These are phyloP conservation scores for Dynastes grantii DNA, from an alignment of 2,888 invertebrate genomes.

Conservation along the genomic window DNA sequence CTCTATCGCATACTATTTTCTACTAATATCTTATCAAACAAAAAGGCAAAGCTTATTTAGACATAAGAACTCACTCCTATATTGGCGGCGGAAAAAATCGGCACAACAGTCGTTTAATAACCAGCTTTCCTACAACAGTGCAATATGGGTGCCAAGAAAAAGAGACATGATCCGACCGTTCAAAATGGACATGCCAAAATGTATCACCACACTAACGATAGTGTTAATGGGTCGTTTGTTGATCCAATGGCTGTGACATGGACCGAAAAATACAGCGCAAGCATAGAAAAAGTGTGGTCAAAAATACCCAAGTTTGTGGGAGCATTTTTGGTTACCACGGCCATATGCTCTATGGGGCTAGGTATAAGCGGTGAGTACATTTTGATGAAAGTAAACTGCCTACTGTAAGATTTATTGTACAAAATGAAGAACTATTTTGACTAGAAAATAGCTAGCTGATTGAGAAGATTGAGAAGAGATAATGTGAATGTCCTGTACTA, in stretches of 20 bases:
- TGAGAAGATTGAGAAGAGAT: too few species aligned
- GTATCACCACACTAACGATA: constrained; percentile 17
- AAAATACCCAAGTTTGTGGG: constrained; percentile 74
- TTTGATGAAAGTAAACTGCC: constrained; percentile 3
- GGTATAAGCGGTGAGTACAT: constrained; percentile 74
- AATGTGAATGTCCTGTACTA: too few species aligned
- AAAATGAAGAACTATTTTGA: too few species aligned
- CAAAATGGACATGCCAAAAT: constrained; percentile 30
- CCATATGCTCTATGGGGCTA: constrained; percentile 77
- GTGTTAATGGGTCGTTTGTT: constrained; percentile 46
- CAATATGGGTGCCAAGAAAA: constrained; percentile 41
- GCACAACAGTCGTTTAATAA: background rate
- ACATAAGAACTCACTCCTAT: background rate
- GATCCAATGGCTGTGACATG: constrained; percentile 76
- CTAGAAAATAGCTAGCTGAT: too few species aligned
- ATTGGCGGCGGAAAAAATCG: background rate
- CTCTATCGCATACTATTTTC: background rate
- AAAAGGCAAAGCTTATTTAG: constrained; percentile 1
- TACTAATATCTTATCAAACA: constrained; percentile 25
- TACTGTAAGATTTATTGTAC: too few species aligned
- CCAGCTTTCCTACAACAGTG: background rate
- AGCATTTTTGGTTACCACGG: constrained; percentile 74
- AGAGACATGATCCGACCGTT: background rate
- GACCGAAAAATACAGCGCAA: constrained; percentile 75
- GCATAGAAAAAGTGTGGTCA: constrained; percentile 74